Evolutionary conservation across 2,797 vertebrate species (phyloP).

Genomic region (Acomys russatus): DNA sequence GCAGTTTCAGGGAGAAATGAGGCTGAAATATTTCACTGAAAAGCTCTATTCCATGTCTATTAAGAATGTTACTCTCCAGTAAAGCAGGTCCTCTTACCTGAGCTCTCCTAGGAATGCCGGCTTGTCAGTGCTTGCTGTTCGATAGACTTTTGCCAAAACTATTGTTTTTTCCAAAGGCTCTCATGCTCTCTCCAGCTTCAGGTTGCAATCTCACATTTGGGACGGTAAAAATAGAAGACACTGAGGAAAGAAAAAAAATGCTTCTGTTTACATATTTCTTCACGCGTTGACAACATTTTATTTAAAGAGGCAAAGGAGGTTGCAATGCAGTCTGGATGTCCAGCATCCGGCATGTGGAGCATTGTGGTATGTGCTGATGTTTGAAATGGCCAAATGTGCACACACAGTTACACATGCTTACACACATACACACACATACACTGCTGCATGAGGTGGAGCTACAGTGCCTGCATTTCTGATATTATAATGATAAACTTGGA

Average conservation of each 20-base stretch:
- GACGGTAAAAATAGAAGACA: slow-evolving; percentile 97
- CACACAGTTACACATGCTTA: background rate
- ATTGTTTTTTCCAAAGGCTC: slow-evolving; percentile 95
- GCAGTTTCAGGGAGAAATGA: background rate
- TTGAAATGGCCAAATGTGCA: background rate
- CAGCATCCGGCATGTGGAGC: background rate
- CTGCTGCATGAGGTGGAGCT: background rate
- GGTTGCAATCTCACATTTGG: slow-evolving; percentile 95
- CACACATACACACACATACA: background rate
- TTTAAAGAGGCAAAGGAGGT: background rate
- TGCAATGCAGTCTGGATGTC: background rate
- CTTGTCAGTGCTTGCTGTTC: slow-evolving; percentile 94
- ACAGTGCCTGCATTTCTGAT: background rate
- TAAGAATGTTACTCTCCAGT: slow-evolving; percentile 28
- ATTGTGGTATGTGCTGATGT: background rate
- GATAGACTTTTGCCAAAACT: slow-evolving; percentile 94
- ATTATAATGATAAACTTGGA: background rate
- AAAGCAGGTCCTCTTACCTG: slow-evolving; percentile 86
- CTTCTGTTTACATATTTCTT: slow-evolving; percentile 43
- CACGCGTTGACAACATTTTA: background rate
- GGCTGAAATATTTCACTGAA: slow-evolving; percentile 1
- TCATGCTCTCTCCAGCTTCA: slow-evolving; percentile 95
- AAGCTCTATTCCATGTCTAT: background rate
- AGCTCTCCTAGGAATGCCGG: slow-evolving; percentile 82
- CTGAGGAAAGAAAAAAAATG: slow-evolving; percentile 88